Evolutionary conservation across 2,113 vertebrate genomes (phyloP).

Genomic region (Mesocricetus auratus): DNA sequence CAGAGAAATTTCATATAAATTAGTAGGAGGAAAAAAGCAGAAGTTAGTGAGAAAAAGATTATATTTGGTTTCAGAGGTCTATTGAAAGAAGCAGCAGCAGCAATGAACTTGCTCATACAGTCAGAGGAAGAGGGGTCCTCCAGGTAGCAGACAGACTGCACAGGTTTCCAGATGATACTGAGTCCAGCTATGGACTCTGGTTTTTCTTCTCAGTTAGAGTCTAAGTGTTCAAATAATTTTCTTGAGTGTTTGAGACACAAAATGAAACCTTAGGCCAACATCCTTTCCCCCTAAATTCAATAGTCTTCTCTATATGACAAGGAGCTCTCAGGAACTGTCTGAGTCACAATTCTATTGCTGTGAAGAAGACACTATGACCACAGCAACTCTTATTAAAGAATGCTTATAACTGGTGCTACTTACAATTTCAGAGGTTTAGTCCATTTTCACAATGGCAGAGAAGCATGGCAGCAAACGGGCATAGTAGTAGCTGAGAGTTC

Average conservation of each 20-base stretch:
- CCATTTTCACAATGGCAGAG: background rate
- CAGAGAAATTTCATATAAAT: slow-evolving; percentile 26
- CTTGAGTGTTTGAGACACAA: background rate
- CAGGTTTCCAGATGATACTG: background rate
- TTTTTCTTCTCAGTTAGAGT: slow-evolving; percentile 20
- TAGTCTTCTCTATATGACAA: background rate
- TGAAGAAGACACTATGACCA: background rate
- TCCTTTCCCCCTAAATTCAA: background rate
- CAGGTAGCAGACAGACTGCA: background rate
- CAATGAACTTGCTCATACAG: background rate
- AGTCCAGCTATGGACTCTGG: background rate
- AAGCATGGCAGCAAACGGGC: background rate
- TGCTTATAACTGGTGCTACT: background rate
- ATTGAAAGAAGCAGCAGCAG: background rate
- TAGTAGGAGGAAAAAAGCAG: background rate
- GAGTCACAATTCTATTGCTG: background rate
- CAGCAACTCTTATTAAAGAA: background rate
- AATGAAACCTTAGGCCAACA: background rate
- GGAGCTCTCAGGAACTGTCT: background rate
- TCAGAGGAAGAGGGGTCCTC: background rate
- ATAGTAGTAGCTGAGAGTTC: background rate
- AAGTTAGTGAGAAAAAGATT: slow-evolving; percentile 1
- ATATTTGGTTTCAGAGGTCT: background rate
- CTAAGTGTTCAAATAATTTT: background rate
- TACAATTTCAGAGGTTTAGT: background rate